These are phyloP conservation scores for Minunthozetes semirufus DNA, from an alignment of 2,888 invertebrate species.

Conservation along the genomic window DNA sequence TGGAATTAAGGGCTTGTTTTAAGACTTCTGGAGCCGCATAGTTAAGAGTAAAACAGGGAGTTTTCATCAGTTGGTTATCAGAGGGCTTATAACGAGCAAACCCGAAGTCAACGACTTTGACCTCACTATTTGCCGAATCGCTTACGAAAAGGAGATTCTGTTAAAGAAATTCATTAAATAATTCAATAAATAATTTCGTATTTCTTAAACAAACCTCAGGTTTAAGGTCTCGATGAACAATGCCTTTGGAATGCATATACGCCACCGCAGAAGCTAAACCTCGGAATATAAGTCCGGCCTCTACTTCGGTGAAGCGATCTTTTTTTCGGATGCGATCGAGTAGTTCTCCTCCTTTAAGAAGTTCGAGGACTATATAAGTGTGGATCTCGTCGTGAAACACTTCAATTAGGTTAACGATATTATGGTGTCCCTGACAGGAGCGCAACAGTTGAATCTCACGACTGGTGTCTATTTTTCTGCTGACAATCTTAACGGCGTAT, in stretches of 20 bases:
- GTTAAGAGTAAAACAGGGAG: constrained; percentile 87
- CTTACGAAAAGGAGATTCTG: constrained; percentile 62
- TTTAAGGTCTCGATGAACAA: constrained; percentile 89
- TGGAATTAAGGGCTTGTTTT: constrained; percentile 52
- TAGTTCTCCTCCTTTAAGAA: constrained; percentile 75
- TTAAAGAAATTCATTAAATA: constrained; percentile 36
- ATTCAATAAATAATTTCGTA: background rate
- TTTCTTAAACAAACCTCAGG: constrained; percentile 62
- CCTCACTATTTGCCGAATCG: constrained; percentile 55
- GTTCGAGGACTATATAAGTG: constrained; percentile 83
- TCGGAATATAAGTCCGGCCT: constrained; percentile 69
- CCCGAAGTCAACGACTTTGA: constrained; percentile 93
- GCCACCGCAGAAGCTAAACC: constrained; percentile 75
- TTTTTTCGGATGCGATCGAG: constrained; percentile 58
- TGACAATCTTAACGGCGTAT: constrained; percentile 82
- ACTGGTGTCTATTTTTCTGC: constrained; percentile 59
- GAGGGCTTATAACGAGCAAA: constrained; percentile 72
- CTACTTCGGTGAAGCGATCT: constrained; percentile 64
- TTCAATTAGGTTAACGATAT: constrained; percentile 74
- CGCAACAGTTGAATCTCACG: constrained; percentile 71
- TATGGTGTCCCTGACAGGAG: constrained; percentile 78
- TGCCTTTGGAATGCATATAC: constrained; percentile 73
- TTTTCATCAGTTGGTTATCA: constrained; percentile 57
- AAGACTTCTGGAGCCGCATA: constrained; percentile 95
- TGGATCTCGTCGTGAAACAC: constrained; percentile 74